These are phyloP conservation scores for Drosophila atripex DNA, from an alignment of 2,888 invertebrate genomes.

Conservation along the genomic window DNA sequence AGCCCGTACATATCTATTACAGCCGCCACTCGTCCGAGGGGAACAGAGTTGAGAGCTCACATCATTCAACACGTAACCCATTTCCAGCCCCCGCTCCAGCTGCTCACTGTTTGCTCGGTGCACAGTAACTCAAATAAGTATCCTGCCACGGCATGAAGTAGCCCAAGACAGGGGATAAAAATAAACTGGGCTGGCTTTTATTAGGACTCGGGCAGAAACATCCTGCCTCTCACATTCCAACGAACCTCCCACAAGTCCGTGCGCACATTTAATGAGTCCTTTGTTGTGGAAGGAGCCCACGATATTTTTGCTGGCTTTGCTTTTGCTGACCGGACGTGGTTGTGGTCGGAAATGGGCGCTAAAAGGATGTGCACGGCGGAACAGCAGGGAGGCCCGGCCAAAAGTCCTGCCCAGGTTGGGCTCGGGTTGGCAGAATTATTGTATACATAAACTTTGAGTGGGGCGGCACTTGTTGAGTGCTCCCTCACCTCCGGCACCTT, in stretches of 20 bases:
- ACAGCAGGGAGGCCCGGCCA: conserved; percentile 6
- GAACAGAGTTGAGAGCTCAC: conserved; percentile 44
- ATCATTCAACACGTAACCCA: conserved; percentile 67
- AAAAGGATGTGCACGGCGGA: conserved; percentile 61
- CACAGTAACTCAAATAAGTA: conserved; percentile 55
- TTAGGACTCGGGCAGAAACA: conserved; percentile 41
- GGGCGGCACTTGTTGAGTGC: conserved; percentile 65
- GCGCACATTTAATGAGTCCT: conserved; percentile 69
- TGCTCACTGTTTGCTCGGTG: conserved; percentile 19
- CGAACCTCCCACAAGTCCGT: conserved; percentile 44
- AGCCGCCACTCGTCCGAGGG: conserved; percentile 8
- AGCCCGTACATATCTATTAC: conserved; percentile 13
- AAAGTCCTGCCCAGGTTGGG: conserved; percentile 12
- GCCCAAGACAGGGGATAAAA: conserved; percentile 62
- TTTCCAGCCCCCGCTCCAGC: conserved; percentile 34
- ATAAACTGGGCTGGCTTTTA: conserved; percentile 57
- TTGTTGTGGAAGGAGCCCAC: conserved; percentile 45
- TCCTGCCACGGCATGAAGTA: conserved; percentile 45
- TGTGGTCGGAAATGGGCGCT: conserved; percentile 72
- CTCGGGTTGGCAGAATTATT: conserved; percentile 54
- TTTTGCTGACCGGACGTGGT: conserved; percentile 65
- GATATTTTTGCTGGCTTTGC: conserved; percentile 48
- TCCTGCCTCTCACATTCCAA: conserved; percentile 3
- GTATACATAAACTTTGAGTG: conserved; percentile 67
- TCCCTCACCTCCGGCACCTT: conserved; percentile 18